phyloP scores from a whole-genome alignment of 2,113 vertebrate species.

The Prionailurus bengalensis region DNA sequence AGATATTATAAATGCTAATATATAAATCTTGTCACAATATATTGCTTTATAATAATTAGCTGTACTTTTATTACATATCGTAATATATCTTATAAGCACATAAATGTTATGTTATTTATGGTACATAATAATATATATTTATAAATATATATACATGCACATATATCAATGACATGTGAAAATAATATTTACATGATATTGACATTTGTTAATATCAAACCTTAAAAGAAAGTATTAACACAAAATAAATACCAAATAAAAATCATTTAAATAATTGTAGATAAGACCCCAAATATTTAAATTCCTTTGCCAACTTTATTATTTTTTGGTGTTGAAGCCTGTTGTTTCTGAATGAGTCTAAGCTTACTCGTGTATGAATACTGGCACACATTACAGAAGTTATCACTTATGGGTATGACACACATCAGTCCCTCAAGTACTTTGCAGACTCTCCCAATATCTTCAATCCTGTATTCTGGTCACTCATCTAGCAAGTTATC shows the following conservation, averaged over 20 bases:
- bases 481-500: background rate
- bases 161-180: background rate
- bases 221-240: background rate
- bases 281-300: background rate
- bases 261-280: background rate
- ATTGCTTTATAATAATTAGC: background rate
- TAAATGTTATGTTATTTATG: background rate
- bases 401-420: background rate
- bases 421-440: background rate
- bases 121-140: background rate
- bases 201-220: background rate
- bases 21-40: background rate
- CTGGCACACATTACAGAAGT: background rate
- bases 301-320: background rate
- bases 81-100: background rate
- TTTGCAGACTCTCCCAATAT: background rate
- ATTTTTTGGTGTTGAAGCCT: background rate
- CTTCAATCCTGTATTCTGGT: background rate
- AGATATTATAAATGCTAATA: background rate
- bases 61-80: background rate
- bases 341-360: background rate
- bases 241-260: background rate
- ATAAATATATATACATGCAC: background rate
- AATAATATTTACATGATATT: background rate
- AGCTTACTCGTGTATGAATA: background rate